A percentile compares a stretch with the other conserved stretches of the same genome.
Conservation (phyloP, 64 coral and sea anemone species). For the Dendronephthya gigantea region DNA sequence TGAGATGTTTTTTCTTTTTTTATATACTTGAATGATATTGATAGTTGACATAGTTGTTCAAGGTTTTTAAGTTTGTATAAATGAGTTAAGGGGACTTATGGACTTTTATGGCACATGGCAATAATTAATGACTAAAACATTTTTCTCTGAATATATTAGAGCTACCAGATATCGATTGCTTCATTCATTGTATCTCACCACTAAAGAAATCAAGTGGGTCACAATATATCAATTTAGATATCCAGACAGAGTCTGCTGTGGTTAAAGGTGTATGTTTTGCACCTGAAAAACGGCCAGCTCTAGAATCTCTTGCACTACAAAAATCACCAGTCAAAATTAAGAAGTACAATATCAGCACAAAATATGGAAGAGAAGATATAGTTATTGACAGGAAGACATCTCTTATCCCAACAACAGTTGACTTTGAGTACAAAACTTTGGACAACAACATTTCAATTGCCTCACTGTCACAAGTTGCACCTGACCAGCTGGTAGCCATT, state of each 20-base stretch:
- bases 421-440: constrained; percentile 51
- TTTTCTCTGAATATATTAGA: too few relatives aligned
- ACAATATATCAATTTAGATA: constrained; percentile 63
- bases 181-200: too few relatives aligned
- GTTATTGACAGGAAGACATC: constrained; percentile 53
- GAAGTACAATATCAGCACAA: constrained; percentile 38
- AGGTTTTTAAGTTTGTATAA: too few relatives aligned
- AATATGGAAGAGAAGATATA: constrained; percentile 60
- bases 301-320: constrained; percentile 42
- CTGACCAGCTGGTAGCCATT: constrained; percentile 57
- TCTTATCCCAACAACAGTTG: constrained; percentile 44
- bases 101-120: too few relatives aligned
- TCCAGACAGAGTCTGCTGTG: constrained; percentile 54
- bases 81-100: too few relatives aligned
- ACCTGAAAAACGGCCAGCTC: constrained; percentile 44
- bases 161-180: too few relatives aligned
- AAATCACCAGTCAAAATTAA: constrained; percentile 58
- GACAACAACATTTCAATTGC: constrained; percentile 51
- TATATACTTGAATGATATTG: too few relatives aligned
- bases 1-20: too few relatives aligned
- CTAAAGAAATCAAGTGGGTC: too few relatives aligned
- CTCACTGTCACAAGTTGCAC: constrained; percentile 49
- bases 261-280: constrained; percentile 59
- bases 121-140: too few relatives aligned
- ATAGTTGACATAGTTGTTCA: too few relatives aligned